Base-by-base conservation (phyloP, 2,797 vertebrate species). In the Oreonectes daqikongensis region DNA sequence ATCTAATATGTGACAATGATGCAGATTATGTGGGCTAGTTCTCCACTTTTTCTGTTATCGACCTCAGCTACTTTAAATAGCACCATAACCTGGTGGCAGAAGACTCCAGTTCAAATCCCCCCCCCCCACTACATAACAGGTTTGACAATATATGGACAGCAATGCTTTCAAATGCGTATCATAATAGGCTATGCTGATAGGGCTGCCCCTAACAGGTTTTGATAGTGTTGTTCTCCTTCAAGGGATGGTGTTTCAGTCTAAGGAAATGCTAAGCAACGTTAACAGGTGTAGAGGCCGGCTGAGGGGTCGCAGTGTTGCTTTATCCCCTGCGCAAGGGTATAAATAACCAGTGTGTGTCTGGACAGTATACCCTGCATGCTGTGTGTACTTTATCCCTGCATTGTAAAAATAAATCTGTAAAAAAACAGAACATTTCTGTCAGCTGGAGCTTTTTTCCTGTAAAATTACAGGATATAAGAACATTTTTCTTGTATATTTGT, bases 301-400 rank as follows among this genome's bases (percentile, higher is more conserved):
- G 32, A 32, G 71, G 71, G 73, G 65, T 40, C 42, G 24, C 10
- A 48, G 26, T n/a, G 74, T 55, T 69, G 28, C 66, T 46, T 52
- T 70, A 35, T 70, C 44, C 22, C 35, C 48, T 69, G 11, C 32
- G 70, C 59, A 15, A 40, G 59, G 32, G 67, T 77, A 77, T 77
- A 70, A 77, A 77, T 77, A 77, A 77, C 75, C 75, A 70, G 46
- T 70, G 73, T 32, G 50, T 68, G 65, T 68, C 64, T 76, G 64
- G 53, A 68, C 52, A 57, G 24, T 74, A 35, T 52, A 30, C 10
- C 7, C 38, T 68, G 40, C 26, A n/a, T n/a, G n/a, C n/a, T n/a
- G n/a, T 48, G n/a, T 3, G 18, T 60, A 69, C 55, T 20, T n/a
- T n/a, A 20, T 40, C 15, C 32, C 44, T 61, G n/a, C n/a, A n/a